Evolutionary conservation across 2,888 invertebrate genomes (phyloP).

Genomic region (Phortica magna): DNA sequence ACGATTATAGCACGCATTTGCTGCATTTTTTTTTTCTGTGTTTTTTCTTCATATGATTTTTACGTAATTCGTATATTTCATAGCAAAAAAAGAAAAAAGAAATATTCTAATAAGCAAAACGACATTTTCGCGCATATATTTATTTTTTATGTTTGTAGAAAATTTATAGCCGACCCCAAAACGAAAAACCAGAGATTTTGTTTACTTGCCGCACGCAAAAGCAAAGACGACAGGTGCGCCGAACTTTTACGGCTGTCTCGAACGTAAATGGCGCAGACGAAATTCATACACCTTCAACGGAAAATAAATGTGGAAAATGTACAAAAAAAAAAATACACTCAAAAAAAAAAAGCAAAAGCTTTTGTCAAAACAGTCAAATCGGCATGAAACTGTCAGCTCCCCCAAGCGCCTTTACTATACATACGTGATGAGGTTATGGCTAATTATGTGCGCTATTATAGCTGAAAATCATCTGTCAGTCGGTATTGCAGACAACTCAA

Average conservation of each 20-base stretch:
- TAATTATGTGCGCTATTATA: conserved; percentile 69
- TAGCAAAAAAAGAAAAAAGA: conserved; percentile 6
- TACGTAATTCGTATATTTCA: conserved; percentile 24
- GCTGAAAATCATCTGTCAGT: conserved; percentile 69
- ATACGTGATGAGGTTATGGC: conserved; percentile 50
- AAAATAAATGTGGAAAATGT: background rate
- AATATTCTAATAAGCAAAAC: conserved; percentile 21
- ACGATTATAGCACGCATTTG: conserved; percentile 65
- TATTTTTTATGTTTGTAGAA: conserved; percentile 29
- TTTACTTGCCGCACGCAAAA: conserved; percentile 17
- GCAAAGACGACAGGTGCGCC: conserved; percentile 37
- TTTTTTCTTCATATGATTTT: background rate
- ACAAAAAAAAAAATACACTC: background rate
- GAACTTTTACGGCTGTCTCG: conserved; percentile 19
- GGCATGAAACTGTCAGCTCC: conserved; percentile 4
- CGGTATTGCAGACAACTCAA: conserved; percentile 48
- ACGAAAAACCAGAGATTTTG: conserved; percentile 21
- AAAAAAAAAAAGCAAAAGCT: conserved; percentile 14
- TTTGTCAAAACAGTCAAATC: conserved; percentile 15
- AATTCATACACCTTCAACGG: conserved; percentile 16
- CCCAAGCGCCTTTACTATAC: conserved; percentile 32
- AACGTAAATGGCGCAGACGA: background rate
- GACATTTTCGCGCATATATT: conserved; percentile 22
- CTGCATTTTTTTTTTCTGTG: conserved; percentile 9
- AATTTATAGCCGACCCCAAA: conserved; percentile 34